phyloP scores from a whole-genome alignment of 1,140 invertebrate species.

The Drosophila mayri region DNA sequence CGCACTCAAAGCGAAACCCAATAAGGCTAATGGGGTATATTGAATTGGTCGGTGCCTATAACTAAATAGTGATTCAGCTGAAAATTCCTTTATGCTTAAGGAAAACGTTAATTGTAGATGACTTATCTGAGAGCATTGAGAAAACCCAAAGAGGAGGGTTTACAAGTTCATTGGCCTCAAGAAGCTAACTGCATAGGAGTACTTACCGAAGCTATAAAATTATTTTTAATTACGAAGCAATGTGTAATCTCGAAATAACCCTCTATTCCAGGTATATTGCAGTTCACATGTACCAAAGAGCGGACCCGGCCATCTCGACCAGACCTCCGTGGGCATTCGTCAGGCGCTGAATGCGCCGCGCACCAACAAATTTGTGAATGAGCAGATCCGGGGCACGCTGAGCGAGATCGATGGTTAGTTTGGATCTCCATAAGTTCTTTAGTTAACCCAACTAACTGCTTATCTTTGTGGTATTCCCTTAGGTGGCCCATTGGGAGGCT shows the following conservation, averaged over 20 bases:
- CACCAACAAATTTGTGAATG: slow-evolving; percentile 94
- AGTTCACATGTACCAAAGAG: slow-evolving; percentile 97
- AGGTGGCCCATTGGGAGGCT: slow-evolving; percentile 72
- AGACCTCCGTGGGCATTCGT: slow-evolving; percentile 95
- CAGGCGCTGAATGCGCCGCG: slow-evolving; percentile 95
- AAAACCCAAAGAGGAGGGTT: neutral
- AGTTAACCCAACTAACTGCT: neutral
- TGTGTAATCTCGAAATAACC: neutral
- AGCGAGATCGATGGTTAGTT: slow-evolving; percentile 90
- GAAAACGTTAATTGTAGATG: slow-evolving; percentile 37
- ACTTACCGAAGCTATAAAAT: neutral
- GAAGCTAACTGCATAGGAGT: neutral
- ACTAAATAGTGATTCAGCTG: slow-evolving; percentile 31
- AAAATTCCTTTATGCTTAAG: slow-evolving; percentile 18
- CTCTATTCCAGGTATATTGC: slow-evolving; percentile 91
- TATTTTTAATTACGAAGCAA: slow-evolving; percentile 1
- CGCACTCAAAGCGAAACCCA: slow-evolving; percentile 33
- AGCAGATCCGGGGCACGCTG: slow-evolving; percentile 93
- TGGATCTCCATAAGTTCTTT: neutral
- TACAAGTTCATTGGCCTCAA: neutral
- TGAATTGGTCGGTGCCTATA: slow-evolving; percentile 8
- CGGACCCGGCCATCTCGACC: slow-evolving; percentile 95
- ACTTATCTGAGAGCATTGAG: slow-evolving; percentile 6
- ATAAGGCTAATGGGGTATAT: slow-evolving; percentile 49
- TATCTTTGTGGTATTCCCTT: slow-evolving; percentile 2